Base-by-base conservation (phyloP, 2,113 vertebrate species). In the Sprattus sprattus region DNA sequence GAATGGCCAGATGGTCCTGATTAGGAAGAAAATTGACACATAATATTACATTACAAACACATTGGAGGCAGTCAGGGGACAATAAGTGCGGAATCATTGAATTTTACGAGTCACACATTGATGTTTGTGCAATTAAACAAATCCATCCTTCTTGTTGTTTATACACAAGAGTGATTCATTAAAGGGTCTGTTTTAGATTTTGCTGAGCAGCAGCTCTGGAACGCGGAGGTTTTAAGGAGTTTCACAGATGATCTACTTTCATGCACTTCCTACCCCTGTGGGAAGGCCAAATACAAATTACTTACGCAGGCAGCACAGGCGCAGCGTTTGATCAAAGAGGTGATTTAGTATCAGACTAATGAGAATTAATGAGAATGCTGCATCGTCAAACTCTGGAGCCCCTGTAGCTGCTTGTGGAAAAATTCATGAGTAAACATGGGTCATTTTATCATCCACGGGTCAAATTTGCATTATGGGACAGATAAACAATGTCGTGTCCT, bases 1-100 rank as follows among this genome's bases (percentile, higher is more conserved):
- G 92, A 92, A 93, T 86, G 89, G 93, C 94, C 96, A 97, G 95
- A 95, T 96, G 96, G 96, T 96, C 95, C 93, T 92, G 93, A 96
- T 97, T 96, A 94, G 93, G 92, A 92, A 92, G 95, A 91, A 95
- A 94, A 96, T 95, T 93, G 95, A 96, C 96, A 95, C 94, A 92
- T 94, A 95, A 93, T 93, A 94, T 93, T 93, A 92, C 94, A 93
- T 94, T 94, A 94, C 93, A 92, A 93, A 95, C 95, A 96, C 93
- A 95, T 94, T 89, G 92, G 89, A 94, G 94, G 88, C 93, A 92
- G 94, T 91, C 92, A 81, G 60, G 90, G 91, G 94, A 91, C 94
- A 95, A 96, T 93, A 95, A 90, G 93, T 93, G 87, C 89, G 87
- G 92, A 93, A 92, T 91, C 95, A 92, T 94, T 95, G 93, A 93